Evolutionary conservation across 1,140 invertebrate species (phyloP).

Genomic region (Belonocnema kinseyi): DNA sequence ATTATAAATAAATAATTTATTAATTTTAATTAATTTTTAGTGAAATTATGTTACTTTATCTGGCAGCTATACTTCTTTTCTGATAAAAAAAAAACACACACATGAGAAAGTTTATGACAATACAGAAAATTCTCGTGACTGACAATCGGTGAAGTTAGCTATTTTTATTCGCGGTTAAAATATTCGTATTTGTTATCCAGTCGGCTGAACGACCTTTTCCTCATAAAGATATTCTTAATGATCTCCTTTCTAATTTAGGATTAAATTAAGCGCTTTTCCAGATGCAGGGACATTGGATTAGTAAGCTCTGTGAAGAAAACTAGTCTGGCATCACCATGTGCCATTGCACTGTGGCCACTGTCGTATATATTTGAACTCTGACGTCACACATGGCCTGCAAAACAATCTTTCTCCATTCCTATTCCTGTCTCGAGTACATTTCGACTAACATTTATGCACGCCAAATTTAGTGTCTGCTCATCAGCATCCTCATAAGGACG

Average conservation of each 20-base stretch:
- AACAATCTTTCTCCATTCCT: conserved; percentile 26
- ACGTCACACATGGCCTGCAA: conserved; percentile 22
- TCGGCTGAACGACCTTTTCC: neutral
- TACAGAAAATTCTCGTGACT: neutral
- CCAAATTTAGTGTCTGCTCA: neutral
- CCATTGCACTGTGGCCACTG: neutral
- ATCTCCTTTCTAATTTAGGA: neutral
- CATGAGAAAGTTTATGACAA: neutral
- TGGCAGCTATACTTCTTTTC: neutral
- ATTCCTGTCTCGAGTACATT: conserved; percentile 17
- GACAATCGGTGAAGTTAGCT: neutral
- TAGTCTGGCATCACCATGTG: conserved; percentile 16
- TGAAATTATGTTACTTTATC: no score
- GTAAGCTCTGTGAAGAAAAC: neutral
- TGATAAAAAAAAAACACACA: neutral
- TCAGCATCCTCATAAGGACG: no score
- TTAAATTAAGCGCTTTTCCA: conserved; percentile 8
- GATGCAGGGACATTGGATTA: conserved; percentile 17
- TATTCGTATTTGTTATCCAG: neutral
- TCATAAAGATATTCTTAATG: neutral
- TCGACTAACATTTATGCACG: neutral
- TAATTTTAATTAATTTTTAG: no score
- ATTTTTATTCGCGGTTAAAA: neutral
- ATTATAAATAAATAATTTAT: no score
- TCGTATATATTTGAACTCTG: conserved; percentile 28